Base-by-base conservation (phyloP, 2,113 vertebrate species). In the Salvelinus fontinalis region DNA sequence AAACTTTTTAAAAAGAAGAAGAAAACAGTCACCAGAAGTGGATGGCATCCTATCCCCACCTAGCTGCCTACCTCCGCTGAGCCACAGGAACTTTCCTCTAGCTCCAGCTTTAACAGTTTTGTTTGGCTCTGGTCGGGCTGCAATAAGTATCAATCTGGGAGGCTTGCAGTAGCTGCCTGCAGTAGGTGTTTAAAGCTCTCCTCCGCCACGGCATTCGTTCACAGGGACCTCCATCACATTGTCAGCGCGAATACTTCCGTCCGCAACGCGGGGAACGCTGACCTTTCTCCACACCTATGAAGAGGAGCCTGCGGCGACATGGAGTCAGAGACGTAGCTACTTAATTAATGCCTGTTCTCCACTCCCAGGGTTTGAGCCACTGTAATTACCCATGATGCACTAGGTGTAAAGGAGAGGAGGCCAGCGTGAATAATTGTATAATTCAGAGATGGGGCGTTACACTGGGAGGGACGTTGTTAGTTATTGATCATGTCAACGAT, bases 211-310 rank as follows among this genome's bases (percentile, higher is more conserved):
- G 49, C 14, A 54, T 54, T 54, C 60, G 67, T 81, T 79, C 64
- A 79, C 34, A 75, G 65, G 75, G 51, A 77, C 64, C 68, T 80
- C 77, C 71, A 27, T 84, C 76, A 80, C 74, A 81, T 77, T 86
- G 80, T 76, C 82, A 76, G 79, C 67, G 1, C 76, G 69, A 88
- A 82, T 11, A 80, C 78, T 81, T 84, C 67, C 29, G 1, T 51
- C 12, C 3, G 16, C 60, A 67, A 77, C 62, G 20, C 54, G 70
- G 73, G 75, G 71, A 79, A 79, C 75, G 73, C 70, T 85, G 87
- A 88, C 90, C 86, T 89, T 84, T 87, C 54, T 75, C 81, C 9
- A 82, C 79, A 77, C 27, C 60, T 66, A 75, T 70, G 65, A 81
- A 84, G 83, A 75, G 72, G 78, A 81, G 82, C 85, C 68, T 24